These are phyloP conservation scores for Pogonus chalceus DNA, from an alignment of 1,140 invertebrate genomes.

Conservation along the genomic window DNA sequence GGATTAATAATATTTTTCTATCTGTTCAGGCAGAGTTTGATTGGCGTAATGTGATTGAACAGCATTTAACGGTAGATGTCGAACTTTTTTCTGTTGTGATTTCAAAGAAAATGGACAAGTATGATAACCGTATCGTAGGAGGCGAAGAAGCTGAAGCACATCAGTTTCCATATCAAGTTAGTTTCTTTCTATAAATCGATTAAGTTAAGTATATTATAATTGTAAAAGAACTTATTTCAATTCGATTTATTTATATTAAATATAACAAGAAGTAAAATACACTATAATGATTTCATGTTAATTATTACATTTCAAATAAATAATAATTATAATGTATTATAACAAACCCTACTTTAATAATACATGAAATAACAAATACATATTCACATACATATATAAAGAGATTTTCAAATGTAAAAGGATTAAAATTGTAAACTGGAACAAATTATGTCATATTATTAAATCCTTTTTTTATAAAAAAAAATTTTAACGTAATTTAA, in stretches of 20 bases:
- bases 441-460: slow-evolving; percentile 8
- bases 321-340: slow-evolving; percentile 31
- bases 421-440: slow-evolving; percentile 10
- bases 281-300: slow-evolving; percentile 42
- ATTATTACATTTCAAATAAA: slow-evolving; percentile 36
- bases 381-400: slow-evolving; percentile 9
- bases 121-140: slow-evolving; percentile 21
- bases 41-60: neutral
- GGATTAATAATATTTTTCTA: neutral
- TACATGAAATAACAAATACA: neutral
- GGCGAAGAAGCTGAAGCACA: slow-evolving; percentile 28
- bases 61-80: neutral
- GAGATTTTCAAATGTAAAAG: slow-evolving; percentile 9
- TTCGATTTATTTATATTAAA: neutral
- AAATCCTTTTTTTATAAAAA: no score
- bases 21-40: neutral
- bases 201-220: neutral
- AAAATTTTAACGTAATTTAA: neutral
- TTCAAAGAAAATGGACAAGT: neutral
- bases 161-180: slow-evolving; percentile 34
- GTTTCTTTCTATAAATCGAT: slow-evolving; percentile 14
- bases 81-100: neutral
- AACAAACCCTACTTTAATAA: neutral
- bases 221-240: neutral
- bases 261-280: neutral